phyloP scores from a whole-genome alignment of 30 jellyfish, hydroid and myxozoan species.

The Aurelia sp. region DNA sequence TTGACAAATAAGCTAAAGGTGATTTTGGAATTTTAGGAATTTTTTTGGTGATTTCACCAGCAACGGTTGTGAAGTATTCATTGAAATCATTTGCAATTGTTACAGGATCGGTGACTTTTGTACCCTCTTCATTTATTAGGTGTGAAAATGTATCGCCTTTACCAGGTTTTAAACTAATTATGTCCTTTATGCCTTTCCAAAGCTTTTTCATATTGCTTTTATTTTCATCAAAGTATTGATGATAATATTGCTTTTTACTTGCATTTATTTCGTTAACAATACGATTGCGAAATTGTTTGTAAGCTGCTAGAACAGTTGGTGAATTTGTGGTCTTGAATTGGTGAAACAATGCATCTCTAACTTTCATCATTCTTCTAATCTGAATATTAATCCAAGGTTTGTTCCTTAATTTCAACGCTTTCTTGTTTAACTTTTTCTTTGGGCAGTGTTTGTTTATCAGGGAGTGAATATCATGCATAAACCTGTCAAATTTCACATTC shows the following conservation, averaged over 20 bases:
- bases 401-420: slow-evolving; percentile 31
- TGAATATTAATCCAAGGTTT: slow-evolving; percentile 54
- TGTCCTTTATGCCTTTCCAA: slow-evolving; percentile 47
- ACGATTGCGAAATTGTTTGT: slow-evolving; percentile 60
- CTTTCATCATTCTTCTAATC: slow-evolving; percentile 38
- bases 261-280: slow-evolving; percentile 45
- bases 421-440: slow-evolving; percentile 31
- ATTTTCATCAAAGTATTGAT: slow-evolving; percentile 23
- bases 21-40: too few species aligned
- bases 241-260: slow-evolving; percentile 28
- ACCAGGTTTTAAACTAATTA: too few species aligned
- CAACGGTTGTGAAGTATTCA: too few species aligned
- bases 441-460: slow-evolving; percentile 47
- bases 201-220: slow-evolving; percentile 55
- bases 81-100: too few species aligned
- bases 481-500: slow-evolving; percentile 23
- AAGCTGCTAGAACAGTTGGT: neutral
- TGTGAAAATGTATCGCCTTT: too few species aligned
- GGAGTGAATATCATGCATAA: neutral
- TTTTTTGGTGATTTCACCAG: too few species aligned
- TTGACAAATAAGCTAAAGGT: too few species aligned
- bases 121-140: too few species aligned
- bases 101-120: too few species aligned
- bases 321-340: slow-evolving; percentile 30
- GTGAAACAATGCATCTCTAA: slow-evolving; percentile 44